Evolutionary conservation across 2,888 invertebrate genomes (phyloP), one percentile per base, ranked within the genome.

Genomic region (Apodemia zela): DNA sequence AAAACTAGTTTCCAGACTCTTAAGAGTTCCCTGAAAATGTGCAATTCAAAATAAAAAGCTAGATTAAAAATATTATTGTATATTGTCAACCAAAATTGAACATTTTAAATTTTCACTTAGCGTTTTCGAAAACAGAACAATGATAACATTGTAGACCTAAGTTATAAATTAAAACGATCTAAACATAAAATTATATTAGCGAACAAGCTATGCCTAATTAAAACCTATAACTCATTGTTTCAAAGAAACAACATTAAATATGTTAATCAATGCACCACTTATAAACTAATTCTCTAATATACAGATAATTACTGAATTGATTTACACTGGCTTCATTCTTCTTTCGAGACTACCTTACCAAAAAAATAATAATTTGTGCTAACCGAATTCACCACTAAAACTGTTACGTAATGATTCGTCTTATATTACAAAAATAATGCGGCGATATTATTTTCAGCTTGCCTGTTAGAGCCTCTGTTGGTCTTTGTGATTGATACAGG

Each of bases 61-160:
- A 64, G 54, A 68, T 75, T 86, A 89, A 89, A 89, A 87, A 89
- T 17, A 47, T 82, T 83, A 83, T 83, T 82, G 84, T 87, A 85
- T 89, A 90, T 90, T 90, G 89, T 90, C 90, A 90, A 90, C 89
- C 86, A 85, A 86, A 82, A 86, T 86, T 85, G 88, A 90, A 89
- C 85, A 87, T 87, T 85, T 84, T 63, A 59, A 87, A 85, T 72
- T 81, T 82, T 83, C 75, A 78, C 85, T 85, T 88, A 87, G 77
- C 80, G 84, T 76, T 84, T 82, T 78, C 78, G 80, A 75, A 84
- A 85, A 88, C 86, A 84, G 81, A 82, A 84, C 79, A 77, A 74
- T 75, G 77, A 82, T 81, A 82, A 84, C 79, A 79, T 80, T 83
- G 85, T 85, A 68, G 82, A 82, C 85, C 85, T 79, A 79, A 67